Base-by-base conservation (phyloP, 2,888 invertebrate genomes). In the Kryphioiulus occultus region DNA sequence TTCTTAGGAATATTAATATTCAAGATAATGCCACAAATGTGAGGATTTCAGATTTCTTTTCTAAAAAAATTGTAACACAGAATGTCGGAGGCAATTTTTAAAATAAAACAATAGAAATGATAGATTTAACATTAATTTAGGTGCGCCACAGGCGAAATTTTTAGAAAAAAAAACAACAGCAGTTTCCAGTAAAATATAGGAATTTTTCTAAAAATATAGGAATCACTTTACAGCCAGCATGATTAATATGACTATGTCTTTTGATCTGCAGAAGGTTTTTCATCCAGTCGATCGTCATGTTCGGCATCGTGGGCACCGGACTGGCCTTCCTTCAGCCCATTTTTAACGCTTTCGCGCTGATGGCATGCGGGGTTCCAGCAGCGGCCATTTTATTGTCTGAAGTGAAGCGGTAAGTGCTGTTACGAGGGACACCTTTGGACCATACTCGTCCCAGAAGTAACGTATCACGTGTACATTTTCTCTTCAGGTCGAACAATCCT, bases 311-410 rank as follows among this genome's bases (percentile, higher is more conserved):
- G 59, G 95, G 95, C 10, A 95, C 96, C 1, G 94, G 94, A 26
- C 92, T 96, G 90, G 94, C 95, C 17, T 93, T 95, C 89, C 93
- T 96, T 93, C 94, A 96, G 91, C 96, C 96, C 9, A 95, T 95
- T n/a, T 93, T 95, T 78, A 96, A 96, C 92, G 96, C 96, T 35
- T 96, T 96, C 92, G 96, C 95, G 26, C 92, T 96, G 89, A 96
- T 96, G 96, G 93, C 93, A 26, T 93, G 96, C 88, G 94, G 94
- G 82, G 91, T 95, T 35, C 96, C 96, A 83, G 94, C 95, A 15
- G 93, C 95, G 90, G 92, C 93, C 86, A 93, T 96, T 90, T 92
- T 96, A 90, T 94, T 94, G 90, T 92, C 93, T 87, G 95, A 96
- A 92, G 91, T 96, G 53, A 93, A 93, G 91, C 94, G 94, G 96